phyloP scores from a whole-genome alignment of 1,140 invertebrate genomes.

The Apis laboriosa region DNA sequence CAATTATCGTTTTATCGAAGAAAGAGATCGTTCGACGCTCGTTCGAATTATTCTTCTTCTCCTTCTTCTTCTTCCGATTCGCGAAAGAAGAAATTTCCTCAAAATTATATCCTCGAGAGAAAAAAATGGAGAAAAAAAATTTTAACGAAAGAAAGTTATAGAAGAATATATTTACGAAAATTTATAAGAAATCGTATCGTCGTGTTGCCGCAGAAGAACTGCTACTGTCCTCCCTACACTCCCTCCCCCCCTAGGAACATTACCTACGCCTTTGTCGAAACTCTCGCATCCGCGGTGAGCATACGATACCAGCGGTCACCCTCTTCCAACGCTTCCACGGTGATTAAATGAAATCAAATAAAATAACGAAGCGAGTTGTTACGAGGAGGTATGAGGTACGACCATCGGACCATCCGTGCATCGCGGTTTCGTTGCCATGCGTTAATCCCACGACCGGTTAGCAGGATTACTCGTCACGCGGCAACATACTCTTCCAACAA shows the following conservation, averaged over 20 bases:
- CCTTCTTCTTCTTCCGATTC: too few species aligned
- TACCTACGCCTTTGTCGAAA: conserved; percentile 14
- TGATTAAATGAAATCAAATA: conserved; percentile 51
- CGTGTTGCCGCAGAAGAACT: too few species aligned
- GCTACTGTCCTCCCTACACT: background rate
- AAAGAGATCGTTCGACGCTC: background rate
- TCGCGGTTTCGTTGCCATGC: conserved; percentile 29
- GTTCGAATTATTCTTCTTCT: too few species aligned
- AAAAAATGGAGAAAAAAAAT: too few species aligned
- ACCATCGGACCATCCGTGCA: conserved; percentile 1
- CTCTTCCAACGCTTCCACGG: conserved; percentile 23
- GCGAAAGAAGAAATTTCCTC: too few species aligned
- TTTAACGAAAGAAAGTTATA: too few species aligned
- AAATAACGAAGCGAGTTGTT: conserved; percentile 31
- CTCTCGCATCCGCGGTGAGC: conserved; percentile 22
- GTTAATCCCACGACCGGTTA: background rate
- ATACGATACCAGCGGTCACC: conserved; percentile 37
- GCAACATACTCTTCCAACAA: background rate
- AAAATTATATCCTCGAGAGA: too few species aligned
- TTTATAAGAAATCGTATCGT: too few species aligned
- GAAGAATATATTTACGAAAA: too few species aligned
- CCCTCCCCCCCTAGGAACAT: conserved; percentile 2
- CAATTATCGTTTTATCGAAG: background rate
- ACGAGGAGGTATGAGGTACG: conserved; percentile 7
- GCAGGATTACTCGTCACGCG: background rate